Conservation (phyloP, 2,888 invertebrate species). For the Nasonovia ribisnigri region DNA sequence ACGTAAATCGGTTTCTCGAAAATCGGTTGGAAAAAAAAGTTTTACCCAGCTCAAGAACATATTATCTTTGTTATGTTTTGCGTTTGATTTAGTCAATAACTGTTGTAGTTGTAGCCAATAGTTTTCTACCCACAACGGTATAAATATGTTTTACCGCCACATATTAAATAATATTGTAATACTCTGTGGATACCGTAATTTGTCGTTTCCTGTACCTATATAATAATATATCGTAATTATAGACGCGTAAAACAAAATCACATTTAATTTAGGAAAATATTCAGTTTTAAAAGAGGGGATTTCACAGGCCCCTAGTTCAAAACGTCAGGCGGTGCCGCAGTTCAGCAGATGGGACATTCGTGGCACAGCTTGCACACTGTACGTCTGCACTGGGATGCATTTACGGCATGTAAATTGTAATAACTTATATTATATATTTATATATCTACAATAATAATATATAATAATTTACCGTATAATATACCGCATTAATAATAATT, state of each 20-base stretch:
- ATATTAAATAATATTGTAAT: background rate
- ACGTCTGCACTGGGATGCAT: background rate
- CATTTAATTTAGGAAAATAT: background rate
- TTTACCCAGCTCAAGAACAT: no score
- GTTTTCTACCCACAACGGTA: background rate
- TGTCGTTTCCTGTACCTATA: background rate
- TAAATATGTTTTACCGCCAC: background rate
- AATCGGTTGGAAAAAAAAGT: no score
- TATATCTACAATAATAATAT: background rate
- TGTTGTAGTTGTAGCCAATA: background rate
- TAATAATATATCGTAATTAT: background rate
- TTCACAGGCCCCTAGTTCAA: background rate
- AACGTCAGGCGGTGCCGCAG: background rate
- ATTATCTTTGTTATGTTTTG: background rate
- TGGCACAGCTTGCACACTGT: background rate
- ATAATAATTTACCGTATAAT: background rate
- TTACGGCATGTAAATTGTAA: background rate
- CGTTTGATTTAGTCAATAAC: background rate
- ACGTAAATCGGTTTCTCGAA: no score
- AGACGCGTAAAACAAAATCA: background rate
- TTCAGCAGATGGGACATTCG: conserved; percentile 1
- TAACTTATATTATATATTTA: background rate
- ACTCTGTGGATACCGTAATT: background rate
- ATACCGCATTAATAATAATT: background rate
- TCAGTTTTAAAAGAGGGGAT: background rate